Evolutionary conservation across 2,888 invertebrate species (phyloP), one percentile per base, ranked within the genome.

Genomic region (Ochropacha duplaris): DNA sequence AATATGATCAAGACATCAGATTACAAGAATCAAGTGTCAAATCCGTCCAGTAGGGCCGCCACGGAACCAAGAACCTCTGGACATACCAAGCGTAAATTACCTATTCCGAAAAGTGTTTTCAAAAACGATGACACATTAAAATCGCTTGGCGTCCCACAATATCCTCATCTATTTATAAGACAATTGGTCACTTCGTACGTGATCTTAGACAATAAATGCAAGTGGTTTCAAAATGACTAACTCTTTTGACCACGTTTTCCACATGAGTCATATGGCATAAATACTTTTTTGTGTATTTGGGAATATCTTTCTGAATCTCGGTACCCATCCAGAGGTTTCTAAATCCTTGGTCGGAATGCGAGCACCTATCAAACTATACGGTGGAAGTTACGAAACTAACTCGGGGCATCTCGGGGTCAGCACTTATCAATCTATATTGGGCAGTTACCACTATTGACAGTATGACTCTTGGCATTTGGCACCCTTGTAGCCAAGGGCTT

Each of bases 381-480:
- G 44, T 19, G 9, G 44, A 44, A 44, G 44, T 44, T 44, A 44
- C 44, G 50, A 14, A n/a, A 26, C 24, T 50, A 24, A 5, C 26
- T n/a, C 57, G 51, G 56, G 57, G 54, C 22, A 24, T 6, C 26
- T 26, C 57, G 51, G 57, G 57, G 57, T 50, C 50, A 52, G 36
- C 6, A 51, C 57, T 59, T 62, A 62, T 62, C 61, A 57, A 57
- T 62, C 56, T 59, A 57, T 59, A 62, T 57, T 49, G 57, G 59
- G 36, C 50, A 54, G 54, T 58, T 59, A 34, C 39, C 55, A 24
- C 44, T 54, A 55, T 59, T 62, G 59, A 54, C 56, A 51, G 56
- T 52, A 52, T 52, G 52, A 57, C 55, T 55, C 51, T 54, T 57
- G 59, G 59, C 49, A 44, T 50, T 50, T 12, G 22, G 44, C 26